Conservation (phyloP, 2,113 vertebrate species). For the Miniopterus natalensis region DNA sequence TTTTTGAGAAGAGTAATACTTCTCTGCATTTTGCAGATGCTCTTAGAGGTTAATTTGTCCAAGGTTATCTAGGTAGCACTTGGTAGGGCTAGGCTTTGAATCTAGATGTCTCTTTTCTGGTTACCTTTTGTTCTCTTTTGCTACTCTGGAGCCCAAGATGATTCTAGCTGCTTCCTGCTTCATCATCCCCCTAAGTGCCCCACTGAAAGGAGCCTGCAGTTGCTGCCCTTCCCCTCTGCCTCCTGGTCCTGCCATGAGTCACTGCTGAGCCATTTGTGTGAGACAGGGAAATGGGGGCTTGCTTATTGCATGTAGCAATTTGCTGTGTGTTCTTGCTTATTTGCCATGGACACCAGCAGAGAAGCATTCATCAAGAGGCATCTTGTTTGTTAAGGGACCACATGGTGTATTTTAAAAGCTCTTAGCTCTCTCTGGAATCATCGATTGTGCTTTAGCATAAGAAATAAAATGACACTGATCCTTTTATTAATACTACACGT, state of each 20-base stretch:
- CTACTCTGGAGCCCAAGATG: constrained; percentile 67
- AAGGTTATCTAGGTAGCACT: constrained; percentile 25
- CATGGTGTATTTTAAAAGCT: constrained; percentile 83
- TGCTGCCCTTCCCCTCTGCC: constrained; percentile 74
- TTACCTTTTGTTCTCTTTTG: constrained; percentile 77
- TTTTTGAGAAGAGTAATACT: neutral
- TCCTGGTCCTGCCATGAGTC: constrained; percentile 82
- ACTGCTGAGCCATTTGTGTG: constrained; percentile 86
- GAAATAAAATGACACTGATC: constrained; percentile 86
- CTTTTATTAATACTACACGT: constrained; percentile 87
- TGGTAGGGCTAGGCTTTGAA: constrained; percentile 53
- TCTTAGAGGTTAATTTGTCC: constrained; percentile 60
- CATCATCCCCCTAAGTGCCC: constrained; percentile 71
- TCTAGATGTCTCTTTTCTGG: constrained; percentile 57
- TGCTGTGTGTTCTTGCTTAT: constrained; percentile 80
- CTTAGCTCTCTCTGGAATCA: constrained; percentile 77
- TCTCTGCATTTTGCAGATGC: constrained; percentile 45
- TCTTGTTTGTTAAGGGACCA: constrained; percentile 82
- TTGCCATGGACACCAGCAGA: constrained; percentile 74
- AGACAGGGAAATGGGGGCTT: constrained; percentile 82
- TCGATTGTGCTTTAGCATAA: constrained; percentile 81
- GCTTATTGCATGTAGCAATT: constrained; percentile 83
- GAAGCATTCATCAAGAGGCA: constrained; percentile 80
- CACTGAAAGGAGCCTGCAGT: constrained; percentile 73
- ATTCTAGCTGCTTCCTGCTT: constrained; percentile 78